phyloP scores from a whole-genome alignment of 2,888 invertebrate species.

The Latrodectus hesperus region DNA sequence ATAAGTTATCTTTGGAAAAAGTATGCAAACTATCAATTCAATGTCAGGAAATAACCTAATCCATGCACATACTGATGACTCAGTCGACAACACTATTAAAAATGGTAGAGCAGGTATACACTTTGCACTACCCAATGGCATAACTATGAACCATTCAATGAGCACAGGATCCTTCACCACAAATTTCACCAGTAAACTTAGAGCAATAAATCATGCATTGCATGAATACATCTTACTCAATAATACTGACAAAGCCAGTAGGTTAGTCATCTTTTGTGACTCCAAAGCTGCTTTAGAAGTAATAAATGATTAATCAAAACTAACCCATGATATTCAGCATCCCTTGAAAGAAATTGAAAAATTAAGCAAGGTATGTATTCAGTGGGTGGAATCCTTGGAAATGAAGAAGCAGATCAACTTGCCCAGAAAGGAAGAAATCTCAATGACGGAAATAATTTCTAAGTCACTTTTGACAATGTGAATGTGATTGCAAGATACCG shows the following conservation, averaged over 20 bases:
- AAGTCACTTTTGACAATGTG: no score
- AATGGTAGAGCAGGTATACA: conserved; percentile 9
- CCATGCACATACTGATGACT: conserved; percentile 19
- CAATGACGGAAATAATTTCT: no score
- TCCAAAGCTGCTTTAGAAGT: not conserved
- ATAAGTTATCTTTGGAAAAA: not conserved
- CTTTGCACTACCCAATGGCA: conserved; percentile 1
- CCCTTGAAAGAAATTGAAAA: no score
- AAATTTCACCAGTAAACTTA: conserved; percentile 24
- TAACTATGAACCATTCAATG: not conserved
- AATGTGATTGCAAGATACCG: no score
- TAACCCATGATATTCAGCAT: no score
- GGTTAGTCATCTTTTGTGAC: no score
- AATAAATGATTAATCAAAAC: not conserved
- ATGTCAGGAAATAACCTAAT: not conserved
- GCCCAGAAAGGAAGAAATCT: no score
- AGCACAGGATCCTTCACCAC: not conserved
- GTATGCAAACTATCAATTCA: conserved; percentile 15
- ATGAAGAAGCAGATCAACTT: no score
- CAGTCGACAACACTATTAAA: conserved; percentile 2
- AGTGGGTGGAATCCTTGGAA: no score
- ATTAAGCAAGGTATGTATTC: no score
- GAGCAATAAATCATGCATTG: not conserved
- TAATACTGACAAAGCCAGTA: no score
- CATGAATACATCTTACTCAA: not conserved